phyloP scores from a whole-genome alignment of 2,888 invertebrate genomes.

The Perizoma flavofasciatum region DNA sequence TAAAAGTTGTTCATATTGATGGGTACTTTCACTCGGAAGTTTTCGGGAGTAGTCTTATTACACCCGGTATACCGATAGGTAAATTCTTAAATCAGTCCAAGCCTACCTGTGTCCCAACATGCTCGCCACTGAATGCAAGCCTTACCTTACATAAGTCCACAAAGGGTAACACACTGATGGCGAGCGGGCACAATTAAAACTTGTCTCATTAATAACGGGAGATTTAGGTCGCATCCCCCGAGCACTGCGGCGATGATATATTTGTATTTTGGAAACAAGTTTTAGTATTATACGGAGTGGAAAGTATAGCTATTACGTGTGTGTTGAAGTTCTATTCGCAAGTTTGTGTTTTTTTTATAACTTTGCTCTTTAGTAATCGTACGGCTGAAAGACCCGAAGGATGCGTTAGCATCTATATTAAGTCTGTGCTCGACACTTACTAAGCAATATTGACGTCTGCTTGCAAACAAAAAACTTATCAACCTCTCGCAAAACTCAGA shows the following conservation, averaged over 20 bases:
- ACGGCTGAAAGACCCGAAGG: too few species aligned
- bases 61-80: too few species aligned
- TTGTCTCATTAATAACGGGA: slow-evolving; percentile 70
- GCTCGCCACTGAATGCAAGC: slow-evolving; percentile 20
- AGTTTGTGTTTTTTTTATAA: neutral
- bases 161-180: slow-evolving; percentile 43
- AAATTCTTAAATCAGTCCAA: too few species aligned
- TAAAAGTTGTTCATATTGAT: too few species aligned
- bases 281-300: slow-evolving; percentile 43
- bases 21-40: too few species aligned
- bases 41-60: too few species aligned
- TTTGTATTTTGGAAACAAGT: slow-evolving; percentile 44
- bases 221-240: slow-evolving; percentile 58
- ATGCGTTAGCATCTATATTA: too few species aligned
- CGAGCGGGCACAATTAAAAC: slow-evolving; percentile 64
- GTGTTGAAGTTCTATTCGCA: neutral
- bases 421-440: too few species aligned
- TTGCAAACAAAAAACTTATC: too few species aligned
- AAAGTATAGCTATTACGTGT: neutral
- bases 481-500: too few species aligned
- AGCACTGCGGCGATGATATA: slow-evolving; percentile 42
- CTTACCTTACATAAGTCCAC: slow-evolving; percentile 35
- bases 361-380: too few species aligned
- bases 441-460: too few species aligned
- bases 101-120: slow-evolving; percentile 14